Evolutionary conservation across 1,140 invertebrate species (phyloP).

Genomic region (Drosophila sp.): DNA sequence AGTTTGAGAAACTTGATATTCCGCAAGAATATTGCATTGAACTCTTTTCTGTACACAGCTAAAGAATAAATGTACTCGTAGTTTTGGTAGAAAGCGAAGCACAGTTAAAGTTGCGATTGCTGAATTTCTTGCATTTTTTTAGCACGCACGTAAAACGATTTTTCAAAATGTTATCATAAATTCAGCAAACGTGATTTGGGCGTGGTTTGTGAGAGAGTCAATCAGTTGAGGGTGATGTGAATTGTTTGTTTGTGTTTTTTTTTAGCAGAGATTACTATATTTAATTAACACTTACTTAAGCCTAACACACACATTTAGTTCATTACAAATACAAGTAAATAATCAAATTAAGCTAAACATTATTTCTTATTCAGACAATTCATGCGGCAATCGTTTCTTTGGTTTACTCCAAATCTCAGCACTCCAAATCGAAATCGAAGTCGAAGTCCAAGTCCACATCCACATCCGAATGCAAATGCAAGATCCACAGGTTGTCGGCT

Average conservation of each 20-base stretch:
- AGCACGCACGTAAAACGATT: constrained; percentile 65
- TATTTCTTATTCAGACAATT: constrained; percentile 74
- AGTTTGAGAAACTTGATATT: too few species aligned
- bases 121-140: constrained; percentile 51
- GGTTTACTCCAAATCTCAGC: constrained; percentile 44
- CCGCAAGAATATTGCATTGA: constrained; percentile 73
- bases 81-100: constrained; percentile 70
- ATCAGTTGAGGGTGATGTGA: constrained; percentile 1
- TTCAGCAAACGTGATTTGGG: constrained; percentile 41
- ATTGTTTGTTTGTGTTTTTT: constrained; percentile 1
- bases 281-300: constrained; percentile 79
- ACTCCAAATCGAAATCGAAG: constrained; percentile 1
- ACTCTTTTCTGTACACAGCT: constrained; percentile 42
- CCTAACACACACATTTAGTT: constrained; percentile 83
- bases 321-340: constrained; percentile 53
- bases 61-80: constrained; percentile 42
- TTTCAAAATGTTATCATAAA: constrained; percentile 65
- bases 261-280: constrained; percentile 72
- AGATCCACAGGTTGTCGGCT: constrained; percentile 20
- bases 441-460: constrained; percentile 14
- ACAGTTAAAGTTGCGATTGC: constrained; percentile 16
- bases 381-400: constrained; percentile 75
- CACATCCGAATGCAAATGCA: constrained; percentile 66
- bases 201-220: constrained; percentile 21
- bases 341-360: constrained; percentile 70